phyloP scores from a whole-genome alignment of 2,888 invertebrate genomes.

The Pachydiplax longipennis region DNA sequence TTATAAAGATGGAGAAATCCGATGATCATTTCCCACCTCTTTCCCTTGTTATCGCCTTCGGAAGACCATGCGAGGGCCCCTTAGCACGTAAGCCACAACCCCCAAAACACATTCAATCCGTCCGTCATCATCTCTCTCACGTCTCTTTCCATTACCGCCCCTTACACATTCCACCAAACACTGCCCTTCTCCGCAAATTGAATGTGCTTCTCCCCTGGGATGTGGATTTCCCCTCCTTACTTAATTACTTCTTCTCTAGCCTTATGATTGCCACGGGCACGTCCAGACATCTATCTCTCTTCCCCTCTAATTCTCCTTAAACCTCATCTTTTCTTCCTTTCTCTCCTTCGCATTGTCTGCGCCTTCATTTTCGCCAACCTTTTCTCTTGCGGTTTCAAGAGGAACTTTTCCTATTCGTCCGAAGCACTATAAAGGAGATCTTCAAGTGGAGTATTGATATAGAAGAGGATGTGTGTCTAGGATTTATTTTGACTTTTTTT shows the following conservation, averaged over 20 bases:
- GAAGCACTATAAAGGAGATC: no score
- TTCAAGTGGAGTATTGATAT: no score
- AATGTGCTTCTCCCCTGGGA: neutral
- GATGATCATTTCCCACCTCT: neutral
- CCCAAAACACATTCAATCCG: neutral
- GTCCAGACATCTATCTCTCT: neutral
- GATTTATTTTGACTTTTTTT: no score
- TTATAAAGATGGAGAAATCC: neutral
- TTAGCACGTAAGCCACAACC: neutral
- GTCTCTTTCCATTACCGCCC: neutral
- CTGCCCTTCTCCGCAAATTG: slow-evolving; percentile 12
- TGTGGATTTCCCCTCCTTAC: neutral
- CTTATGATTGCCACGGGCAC: slow-evolving; percentile 29
- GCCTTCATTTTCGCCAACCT: neutral
- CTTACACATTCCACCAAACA: neutral
- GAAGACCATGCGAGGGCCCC: neutral
- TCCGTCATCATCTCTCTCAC: neutral
- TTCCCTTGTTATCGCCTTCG: neutral
- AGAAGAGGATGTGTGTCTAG: no score
- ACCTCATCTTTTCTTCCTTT: neutral
- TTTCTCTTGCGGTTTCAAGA: neutral
- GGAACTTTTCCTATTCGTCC: neutral
- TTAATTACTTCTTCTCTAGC: slow-evolving; percentile 35
- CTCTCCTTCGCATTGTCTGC: neutral
- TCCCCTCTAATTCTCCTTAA: neutral